phyloP scores from a whole-genome alignment of 2,888 invertebrate species.

The Synanthedon tipuliformis region DNA sequence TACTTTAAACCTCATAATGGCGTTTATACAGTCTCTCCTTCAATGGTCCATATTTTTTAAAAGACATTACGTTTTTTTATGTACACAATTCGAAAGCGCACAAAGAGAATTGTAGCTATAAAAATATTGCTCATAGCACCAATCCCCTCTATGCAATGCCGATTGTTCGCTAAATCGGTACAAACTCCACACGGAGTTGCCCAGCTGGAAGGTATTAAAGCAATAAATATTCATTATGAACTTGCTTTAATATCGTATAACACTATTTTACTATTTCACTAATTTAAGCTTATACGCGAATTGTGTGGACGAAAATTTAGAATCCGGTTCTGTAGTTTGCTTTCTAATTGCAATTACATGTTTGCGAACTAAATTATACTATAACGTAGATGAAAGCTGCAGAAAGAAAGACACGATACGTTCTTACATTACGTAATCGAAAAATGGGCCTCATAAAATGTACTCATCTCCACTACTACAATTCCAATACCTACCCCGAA shows the following conservation, averaged over 20 bases:
- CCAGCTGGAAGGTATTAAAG: slow-evolving; percentile 61
- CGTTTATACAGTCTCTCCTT: no score
- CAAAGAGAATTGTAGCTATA: slow-evolving; percentile 15
- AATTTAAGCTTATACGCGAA: slow-evolving; percentile 47
- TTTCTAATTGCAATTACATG: neutral
- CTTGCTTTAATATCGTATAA: slow-evolving; percentile 58
- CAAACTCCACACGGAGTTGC: slow-evolving; percentile 29
- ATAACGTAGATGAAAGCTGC: neutral
- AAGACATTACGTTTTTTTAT: no score
- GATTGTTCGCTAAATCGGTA: slow-evolving; percentile 35
- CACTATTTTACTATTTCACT: slow-evolving; percentile 59
- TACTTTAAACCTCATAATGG: no score
- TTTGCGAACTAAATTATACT: neutral
- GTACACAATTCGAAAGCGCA: neutral
- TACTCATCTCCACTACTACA: no score
- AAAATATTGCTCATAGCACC: slow-evolving; percentile 37
- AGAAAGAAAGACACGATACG: no score
- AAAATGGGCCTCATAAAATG: no score
- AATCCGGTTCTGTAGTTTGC: slow-evolving; percentile 15
- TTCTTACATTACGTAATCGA: no score
- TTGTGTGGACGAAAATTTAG: slow-evolving; percentile 21
- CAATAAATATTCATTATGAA: slow-evolving; percentile 68
- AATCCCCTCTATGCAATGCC: slow-evolving; percentile 44
- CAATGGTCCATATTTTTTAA: no score
- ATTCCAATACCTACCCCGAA: no score